Conservation (phyloP, 2,797 vertebrate genomes). For the Todus mexicanus region DNA sequence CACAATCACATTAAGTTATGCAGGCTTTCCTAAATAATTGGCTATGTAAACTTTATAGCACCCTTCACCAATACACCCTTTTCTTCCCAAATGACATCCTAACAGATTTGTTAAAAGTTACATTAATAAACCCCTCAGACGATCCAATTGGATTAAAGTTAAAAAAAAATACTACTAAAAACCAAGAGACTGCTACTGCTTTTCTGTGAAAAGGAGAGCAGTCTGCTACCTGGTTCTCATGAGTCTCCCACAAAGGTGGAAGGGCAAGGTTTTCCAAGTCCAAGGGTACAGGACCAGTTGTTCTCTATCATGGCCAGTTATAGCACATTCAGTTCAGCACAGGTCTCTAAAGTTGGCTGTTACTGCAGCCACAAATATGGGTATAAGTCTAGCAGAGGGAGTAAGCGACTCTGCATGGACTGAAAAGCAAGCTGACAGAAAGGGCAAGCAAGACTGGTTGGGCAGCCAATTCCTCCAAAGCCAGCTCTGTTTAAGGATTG, state of each 20-base stretch:
- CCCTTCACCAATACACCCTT: background rate
- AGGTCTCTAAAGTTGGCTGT: background rate
- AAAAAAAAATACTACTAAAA: background rate
- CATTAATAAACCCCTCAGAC: background rate
- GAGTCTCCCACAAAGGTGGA: background rate
- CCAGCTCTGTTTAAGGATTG: background rate
- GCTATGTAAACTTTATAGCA: background rate
- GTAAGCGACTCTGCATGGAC: background rate
- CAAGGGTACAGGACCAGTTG: background rate
- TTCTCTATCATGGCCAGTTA: background rate
- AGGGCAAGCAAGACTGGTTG: background rate
- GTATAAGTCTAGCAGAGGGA: background rate
- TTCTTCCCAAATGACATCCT: background rate
- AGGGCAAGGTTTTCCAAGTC: background rate
- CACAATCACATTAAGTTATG: background rate
- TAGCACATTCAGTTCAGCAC: background rate
- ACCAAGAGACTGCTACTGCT: too few relatives aligned
- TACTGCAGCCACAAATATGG: background rate
- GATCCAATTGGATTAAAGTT: background rate
- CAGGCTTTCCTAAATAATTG: conserved; percentile 3
- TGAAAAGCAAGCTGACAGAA: background rate
- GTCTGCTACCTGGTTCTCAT: background rate
- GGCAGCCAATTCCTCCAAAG: background rate
- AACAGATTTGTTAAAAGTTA: background rate
- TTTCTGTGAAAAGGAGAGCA: background rate